Percentiles rank a stretch among this genome's conserved stretches.
Evolutionary conservation across 1,140 invertebrate species (phyloP).

Genomic region (Atta texana): DNA sequence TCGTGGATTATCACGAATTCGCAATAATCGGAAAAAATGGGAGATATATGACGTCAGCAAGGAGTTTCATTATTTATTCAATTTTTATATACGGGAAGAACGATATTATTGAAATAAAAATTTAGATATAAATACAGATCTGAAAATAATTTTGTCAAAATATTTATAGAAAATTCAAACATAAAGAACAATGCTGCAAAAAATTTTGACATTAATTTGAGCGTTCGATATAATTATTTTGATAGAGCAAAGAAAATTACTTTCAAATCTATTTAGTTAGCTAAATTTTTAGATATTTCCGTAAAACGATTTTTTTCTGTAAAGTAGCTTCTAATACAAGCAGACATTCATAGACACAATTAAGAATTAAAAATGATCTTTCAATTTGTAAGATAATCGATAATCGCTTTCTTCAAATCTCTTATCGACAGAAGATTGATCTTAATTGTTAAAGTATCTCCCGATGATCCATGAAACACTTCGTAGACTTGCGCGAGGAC

Average conservation of each 20-base stretch:
- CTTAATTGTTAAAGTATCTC: not conserved
- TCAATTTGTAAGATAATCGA: not conserved
- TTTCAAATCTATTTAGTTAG: too few relatives aligned
- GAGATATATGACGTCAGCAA: not conserved
- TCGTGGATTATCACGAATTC: not conserved
- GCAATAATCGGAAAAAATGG: not conserved
- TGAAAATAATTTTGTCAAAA: too few relatives aligned
- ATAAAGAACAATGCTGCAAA: too few relatives aligned
- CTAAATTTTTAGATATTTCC: too few relatives aligned
- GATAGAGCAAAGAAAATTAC: too few relatives aligned
- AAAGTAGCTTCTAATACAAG: not conserved
- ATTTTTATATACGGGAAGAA: not conserved
- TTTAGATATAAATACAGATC: too few relatives aligned
- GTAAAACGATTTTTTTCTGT: too few relatives aligned
- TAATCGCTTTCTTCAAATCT: not conserved
- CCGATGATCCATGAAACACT: not conserved
- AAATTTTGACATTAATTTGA: too few relatives aligned
- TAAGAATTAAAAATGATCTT: not conserved
- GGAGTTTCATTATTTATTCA: not conserved
- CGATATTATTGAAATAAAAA: too few relatives aligned
- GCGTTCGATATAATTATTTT: too few relatives aligned
- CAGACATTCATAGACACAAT: not conserved
- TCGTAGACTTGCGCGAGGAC: not conserved
- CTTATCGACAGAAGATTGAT: not conserved
- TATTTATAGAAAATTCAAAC: too few relatives aligned